Evolutionary conservation across 2,888 invertebrate genomes (phyloP).

Genomic region (Eulithis testata): DNA sequence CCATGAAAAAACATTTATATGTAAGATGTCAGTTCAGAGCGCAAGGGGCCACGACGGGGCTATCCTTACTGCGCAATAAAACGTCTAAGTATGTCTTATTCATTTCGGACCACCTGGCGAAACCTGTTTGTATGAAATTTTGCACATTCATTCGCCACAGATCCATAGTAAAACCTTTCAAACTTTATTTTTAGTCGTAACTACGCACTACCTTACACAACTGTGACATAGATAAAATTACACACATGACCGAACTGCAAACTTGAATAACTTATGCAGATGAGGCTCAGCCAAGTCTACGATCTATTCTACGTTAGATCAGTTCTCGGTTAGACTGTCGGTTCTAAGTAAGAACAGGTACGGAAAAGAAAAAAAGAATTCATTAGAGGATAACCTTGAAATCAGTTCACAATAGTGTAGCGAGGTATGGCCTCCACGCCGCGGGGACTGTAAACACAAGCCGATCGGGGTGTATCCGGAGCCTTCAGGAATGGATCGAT

Average conservation of each 20-base stretch:
- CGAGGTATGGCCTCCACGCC: slow-evolving; percentile 40
- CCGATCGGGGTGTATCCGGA: slow-evolving; percentile 21
- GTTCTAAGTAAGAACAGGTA: slow-evolving; percentile 31
- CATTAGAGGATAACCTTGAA: slow-evolving; percentile 44
- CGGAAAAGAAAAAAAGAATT: slow-evolving; percentile 40
- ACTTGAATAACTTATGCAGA: slow-evolving; percentile 42
- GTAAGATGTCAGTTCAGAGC: slow-evolving; percentile 35
- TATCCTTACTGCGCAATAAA: slow-evolving; percentile 40
- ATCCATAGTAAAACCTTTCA: slow-evolving; percentile 43
- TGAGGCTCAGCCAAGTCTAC: slow-evolving; percentile 35
- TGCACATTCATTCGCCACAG: slow-evolving; percentile 41
- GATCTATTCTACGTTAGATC: slow-evolving; percentile 14
- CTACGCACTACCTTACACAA: slow-evolving; percentile 36
- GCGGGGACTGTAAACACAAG: slow-evolving; percentile 41
- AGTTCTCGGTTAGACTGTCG: slow-evolving; percentile 8
- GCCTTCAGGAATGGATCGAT: slow-evolving; percentile 33
- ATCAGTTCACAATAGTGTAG: slow-evolving; percentile 42
- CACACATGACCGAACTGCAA: slow-evolving; percentile 25
- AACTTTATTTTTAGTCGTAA: slow-evolving; percentile 39
- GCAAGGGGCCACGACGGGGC: slow-evolving; percentile 39
- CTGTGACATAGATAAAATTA: slow-evolving; percentile 18
- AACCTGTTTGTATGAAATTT: slow-evolving; percentile 44
- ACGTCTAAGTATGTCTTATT: slow-evolving; percentile 40
- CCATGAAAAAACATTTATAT: slow-evolving; percentile 33
- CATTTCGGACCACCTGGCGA: slow-evolving; percentile 43